Percentiles rank a stretch among this genome's conserved stretches.
Evolutionary conservation across 37 sponge, comb jelly and placozoan genomes (phyloP).

Genomic region (Agelas oroides): DNA sequence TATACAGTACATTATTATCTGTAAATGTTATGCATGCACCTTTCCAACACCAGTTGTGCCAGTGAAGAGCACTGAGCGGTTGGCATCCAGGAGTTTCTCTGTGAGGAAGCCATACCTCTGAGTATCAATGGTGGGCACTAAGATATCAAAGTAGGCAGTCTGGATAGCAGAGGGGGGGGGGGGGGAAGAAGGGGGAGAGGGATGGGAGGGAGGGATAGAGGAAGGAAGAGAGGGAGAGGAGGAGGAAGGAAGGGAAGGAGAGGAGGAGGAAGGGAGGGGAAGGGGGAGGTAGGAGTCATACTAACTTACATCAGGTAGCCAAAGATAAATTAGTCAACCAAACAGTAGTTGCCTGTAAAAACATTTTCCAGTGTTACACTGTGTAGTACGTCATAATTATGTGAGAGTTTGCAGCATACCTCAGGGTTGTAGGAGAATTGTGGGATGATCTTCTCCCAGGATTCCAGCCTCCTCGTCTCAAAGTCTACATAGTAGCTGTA

Average conservation of each 20-base stretch:
- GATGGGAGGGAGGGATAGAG: no score
- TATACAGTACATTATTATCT: no score
- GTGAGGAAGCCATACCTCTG: constrained; percentile 93
- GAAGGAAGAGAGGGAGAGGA: no score
- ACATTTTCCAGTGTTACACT: background rate
- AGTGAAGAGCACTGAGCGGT: constrained; percentile 93
- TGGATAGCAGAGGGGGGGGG: background rate
- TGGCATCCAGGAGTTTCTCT: constrained; percentile 84
- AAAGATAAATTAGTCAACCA: no score
- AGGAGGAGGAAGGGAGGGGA: no score
- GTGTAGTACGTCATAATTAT: background rate
- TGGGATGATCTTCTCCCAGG: constrained; percentile 95
- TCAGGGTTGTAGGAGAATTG: constrained; percentile 81
- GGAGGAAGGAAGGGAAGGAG: no score
- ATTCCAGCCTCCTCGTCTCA: constrained; percentile 76
- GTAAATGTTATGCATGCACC: constrained; percentile 25
- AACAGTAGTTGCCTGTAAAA: no score
- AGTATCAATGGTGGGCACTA: constrained; percentile 98
- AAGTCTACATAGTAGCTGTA: constrained; percentile 94
- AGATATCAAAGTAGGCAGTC: constrained; percentile 91
- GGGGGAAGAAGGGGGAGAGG: no score
- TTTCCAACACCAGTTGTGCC: constrained; percentile 99
- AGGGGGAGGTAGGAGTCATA: background rate
- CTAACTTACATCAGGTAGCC: no score
- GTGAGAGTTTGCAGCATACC: constrained; percentile 31